Conservation (phyloP, 64 coral and sea anemone genomes). For the Porites lutea region DNA sequence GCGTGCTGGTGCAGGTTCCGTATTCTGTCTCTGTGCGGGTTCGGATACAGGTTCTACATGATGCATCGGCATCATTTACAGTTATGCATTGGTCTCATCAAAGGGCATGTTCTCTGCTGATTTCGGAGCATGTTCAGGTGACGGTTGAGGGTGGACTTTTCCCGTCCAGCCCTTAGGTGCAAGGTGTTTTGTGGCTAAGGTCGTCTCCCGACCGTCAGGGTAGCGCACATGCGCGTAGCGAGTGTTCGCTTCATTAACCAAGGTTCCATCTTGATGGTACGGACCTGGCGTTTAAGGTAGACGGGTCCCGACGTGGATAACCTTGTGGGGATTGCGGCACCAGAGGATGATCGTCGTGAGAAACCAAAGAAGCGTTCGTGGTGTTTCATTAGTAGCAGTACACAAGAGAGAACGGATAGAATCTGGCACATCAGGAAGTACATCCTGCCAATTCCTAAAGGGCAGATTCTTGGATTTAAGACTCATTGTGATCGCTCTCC, state of each 20-base stretch:
- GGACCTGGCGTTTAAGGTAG: constrained; percentile 33
- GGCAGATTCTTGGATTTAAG: constrained; percentile 48
- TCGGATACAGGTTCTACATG: too few relatives aligned
- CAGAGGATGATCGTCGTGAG: constrained; percentile 9
- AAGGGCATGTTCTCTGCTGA: too few relatives aligned
- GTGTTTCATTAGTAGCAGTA: constrained; percentile 58
- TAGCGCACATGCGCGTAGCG: constrained; percentile 72
- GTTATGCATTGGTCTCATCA: too few relatives aligned
- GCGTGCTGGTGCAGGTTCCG: too few relatives aligned
- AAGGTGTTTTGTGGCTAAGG: too few relatives aligned
- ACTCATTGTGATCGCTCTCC: constrained; percentile 28
- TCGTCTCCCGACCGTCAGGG: constrained; percentile 52
- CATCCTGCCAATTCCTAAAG: constrained; percentile 4
- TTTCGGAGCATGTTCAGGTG: too few relatives aligned
- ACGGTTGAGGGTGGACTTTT: too few relatives aligned
- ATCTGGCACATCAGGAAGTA: constrained; percentile 47
- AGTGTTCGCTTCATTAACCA: constrained; percentile 55
- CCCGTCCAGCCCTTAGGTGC: too few relatives aligned
- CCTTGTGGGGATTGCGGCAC: constrained; percentile 53
- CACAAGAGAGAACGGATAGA: constrained; percentile 52
- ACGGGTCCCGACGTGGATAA: constrained; percentile 28
- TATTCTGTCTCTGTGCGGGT: too few relatives aligned
- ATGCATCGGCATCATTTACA: too few relatives aligned
- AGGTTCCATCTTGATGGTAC: constrained; percentile 38
- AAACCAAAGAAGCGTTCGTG: constrained; percentile 47